These are phyloP conservation scores for Subanguina moxae DNA, from an alignment of 1,140 invertebrate genomes.

Conservation along the genomic window DNA sequence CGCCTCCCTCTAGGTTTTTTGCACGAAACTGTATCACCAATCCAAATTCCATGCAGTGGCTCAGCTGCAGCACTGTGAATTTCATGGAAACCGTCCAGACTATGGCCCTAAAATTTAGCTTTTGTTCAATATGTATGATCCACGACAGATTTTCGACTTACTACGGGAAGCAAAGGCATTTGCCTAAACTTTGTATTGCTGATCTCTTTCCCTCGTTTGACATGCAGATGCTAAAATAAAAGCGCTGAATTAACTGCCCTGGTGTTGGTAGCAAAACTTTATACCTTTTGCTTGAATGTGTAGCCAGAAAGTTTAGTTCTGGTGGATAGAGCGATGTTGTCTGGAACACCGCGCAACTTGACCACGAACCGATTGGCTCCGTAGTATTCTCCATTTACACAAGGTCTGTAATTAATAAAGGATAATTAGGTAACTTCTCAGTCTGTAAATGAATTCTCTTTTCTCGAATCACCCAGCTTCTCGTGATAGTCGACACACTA, in stretches of 20 bases:
- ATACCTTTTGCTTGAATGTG: neutral
- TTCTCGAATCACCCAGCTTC: too few relatives aligned
- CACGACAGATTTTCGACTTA: neutral
- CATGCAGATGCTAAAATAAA: neutral
- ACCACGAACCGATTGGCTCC: neutral
- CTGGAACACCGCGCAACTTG: neutral
- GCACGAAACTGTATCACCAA: neutral
- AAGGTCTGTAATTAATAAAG: neutral
- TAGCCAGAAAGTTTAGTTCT: neutral
- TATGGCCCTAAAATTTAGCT: neutral
- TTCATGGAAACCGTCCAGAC: constrained; percentile 3
- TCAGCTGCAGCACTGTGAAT: neutral
- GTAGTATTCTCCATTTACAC: neutral
- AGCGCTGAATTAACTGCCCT: neutral
- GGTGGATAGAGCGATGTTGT: neutral
- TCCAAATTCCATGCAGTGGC: neutral
- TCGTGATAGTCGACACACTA: too few relatives aligned
- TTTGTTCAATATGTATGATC: too few relatives aligned
- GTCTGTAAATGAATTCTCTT: too few relatives aligned
- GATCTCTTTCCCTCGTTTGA: neutral
- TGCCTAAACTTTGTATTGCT: neutral
- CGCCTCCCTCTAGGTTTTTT: neutral
- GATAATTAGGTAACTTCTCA: too few relatives aligned
- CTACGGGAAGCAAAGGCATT: neutral
- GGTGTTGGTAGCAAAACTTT: too few relatives aligned